Evolutionary conservation across 2,113 vertebrate genomes (phyloP).

Genomic region (Pluvialis apricaria): DNA sequence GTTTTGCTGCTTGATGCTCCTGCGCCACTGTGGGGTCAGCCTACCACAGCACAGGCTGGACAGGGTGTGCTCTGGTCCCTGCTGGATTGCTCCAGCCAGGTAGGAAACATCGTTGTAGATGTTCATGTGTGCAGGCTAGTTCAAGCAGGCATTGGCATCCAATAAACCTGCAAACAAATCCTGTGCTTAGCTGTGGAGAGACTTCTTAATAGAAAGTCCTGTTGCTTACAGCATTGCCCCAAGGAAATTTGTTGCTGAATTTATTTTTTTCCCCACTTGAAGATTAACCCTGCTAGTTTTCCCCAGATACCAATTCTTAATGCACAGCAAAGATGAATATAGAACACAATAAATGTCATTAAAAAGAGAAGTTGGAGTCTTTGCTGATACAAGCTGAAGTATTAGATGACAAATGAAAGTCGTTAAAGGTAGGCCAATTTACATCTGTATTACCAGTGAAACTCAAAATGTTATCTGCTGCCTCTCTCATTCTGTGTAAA

Average conservation of each 20-base stretch:
- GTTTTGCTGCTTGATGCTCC: background rate
- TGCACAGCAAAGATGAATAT: background rate
- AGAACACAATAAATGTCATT: background rate
- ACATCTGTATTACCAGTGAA: background rate
- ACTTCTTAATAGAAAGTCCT: background rate
- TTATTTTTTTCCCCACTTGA: background rate
- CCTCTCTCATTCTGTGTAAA: background rate
- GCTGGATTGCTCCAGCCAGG: background rate
- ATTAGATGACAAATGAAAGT: background rate
- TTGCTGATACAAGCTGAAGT: background rate
- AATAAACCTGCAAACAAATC: background rate
- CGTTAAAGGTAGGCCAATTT: background rate
- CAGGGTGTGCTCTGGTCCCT: background rate
- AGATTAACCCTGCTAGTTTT: background rate
- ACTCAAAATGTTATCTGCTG: background rate
- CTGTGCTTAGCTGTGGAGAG: background rate
- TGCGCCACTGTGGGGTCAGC: background rate
- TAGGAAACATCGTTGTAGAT: background rate
- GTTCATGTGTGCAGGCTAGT: background rate
- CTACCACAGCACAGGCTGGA: background rate
- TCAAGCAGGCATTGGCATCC: background rate
- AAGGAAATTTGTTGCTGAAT: background rate
- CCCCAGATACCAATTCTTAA: background rate
- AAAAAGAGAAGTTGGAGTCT: background rate
- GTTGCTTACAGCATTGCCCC: background rate